Conservation (phyloP, 1,140 invertebrate genomes). For the Hyposmocoma kahamanoa region DNA sequence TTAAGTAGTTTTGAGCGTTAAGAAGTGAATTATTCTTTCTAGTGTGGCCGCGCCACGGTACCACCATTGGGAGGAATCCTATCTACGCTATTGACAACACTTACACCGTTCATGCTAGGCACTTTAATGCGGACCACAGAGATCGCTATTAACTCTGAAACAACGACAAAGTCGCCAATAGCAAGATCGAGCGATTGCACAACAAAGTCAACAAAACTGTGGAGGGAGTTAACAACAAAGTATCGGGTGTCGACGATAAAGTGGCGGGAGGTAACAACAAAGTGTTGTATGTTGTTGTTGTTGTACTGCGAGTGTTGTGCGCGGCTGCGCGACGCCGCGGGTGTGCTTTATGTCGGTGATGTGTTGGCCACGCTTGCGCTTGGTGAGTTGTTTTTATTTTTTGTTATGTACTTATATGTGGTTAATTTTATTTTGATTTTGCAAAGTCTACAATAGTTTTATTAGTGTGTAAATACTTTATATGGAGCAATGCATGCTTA, state of each 20-base stretch:
- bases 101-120: slow-evolving; percentile 13
- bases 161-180: too few species aligned
- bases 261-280: background rate
- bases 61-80: slow-evolving; percentile 3
- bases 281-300: slow-evolving; percentile 11
- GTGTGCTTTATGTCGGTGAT: slow-evolving; percentile 12
- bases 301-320: slow-evolving; percentile 23
- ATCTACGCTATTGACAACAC: background rate
- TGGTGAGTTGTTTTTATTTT: slow-evolving; percentile 15
- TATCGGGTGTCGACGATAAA: background rate
- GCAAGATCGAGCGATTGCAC: background rate
- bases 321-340: slow-evolving; percentile 13
- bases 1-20: too few species aligned
- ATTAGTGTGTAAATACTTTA: too few species aligned
- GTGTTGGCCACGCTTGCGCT: slow-evolving; percentile 16
- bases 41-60: slow-evolving; percentile 10
- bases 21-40: too few species aligned
- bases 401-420: background rate
- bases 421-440: background rate
- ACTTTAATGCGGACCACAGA: background rate
- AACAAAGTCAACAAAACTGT: background rate
- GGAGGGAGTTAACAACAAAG: background rate
- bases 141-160: too few species aligned
- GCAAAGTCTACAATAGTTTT: background rate
- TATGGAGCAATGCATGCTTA: too few species aligned